A percentile compares a stretch with the other conserved stretches of the same genome.
These are phyloP conservation scores for Mellivora capensis DNA, from an alignment of 2,113 vertebrate species.

Conservation along the genomic window DNA sequence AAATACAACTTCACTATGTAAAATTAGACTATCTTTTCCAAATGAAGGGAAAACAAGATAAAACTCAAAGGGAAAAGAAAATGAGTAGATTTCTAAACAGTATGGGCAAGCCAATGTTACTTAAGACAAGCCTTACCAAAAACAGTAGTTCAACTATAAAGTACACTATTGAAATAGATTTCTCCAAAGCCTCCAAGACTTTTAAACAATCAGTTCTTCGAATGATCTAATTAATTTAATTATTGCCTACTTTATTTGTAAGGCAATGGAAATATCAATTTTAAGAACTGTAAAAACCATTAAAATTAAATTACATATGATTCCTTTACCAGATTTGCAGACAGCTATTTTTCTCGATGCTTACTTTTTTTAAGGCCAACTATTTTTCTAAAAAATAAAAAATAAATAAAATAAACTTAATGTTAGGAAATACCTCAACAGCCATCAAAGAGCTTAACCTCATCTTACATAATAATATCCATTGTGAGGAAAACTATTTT, in stretches of 20 bases:
- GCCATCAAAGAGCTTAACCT: neutral
- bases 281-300: neutral
- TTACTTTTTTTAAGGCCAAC: neutral
- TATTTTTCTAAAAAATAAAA: slow-evolving; percentile 7
- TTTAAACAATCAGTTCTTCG: neutral
- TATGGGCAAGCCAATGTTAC: neutral
- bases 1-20: neutral
- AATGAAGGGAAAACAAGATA: neutral
- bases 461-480: neutral
- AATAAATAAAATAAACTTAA: slow-evolving; percentile 27
- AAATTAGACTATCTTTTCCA: slow-evolving; percentile 35
- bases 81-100: neutral
- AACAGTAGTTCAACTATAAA: neutral
- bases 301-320: neutral
- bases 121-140: neutral
- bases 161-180: neutral
- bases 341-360: neutral
- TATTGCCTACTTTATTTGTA: neutral
- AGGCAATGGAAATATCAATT: neutral
- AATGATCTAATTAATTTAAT: neutral
- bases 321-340: neutral
- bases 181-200: neutral
- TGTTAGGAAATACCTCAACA: neutral
- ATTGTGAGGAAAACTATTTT: neutral
- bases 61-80: slow-evolving; percentile 54